Evolutionary conservation across 2,113 vertebrate species (phyloP).

Genomic region (Paedocypris sp.): DNA sequence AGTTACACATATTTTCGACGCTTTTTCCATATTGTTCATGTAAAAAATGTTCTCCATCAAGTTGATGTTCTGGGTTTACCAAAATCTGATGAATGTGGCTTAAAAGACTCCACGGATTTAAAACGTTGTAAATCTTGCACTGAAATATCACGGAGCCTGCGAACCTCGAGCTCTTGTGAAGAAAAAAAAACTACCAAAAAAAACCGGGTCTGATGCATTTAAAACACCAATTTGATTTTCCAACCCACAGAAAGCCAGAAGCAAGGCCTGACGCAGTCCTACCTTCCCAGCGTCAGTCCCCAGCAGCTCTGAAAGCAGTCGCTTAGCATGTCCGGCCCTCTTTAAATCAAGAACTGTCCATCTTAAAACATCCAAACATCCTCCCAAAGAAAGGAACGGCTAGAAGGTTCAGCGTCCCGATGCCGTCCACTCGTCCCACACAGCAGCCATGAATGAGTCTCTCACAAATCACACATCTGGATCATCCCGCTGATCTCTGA

Average conservation of each 20-base stretch:
- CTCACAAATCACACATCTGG: constrained; percentile 20
- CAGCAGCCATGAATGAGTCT: constrained; percentile 2
- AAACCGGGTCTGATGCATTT: too few species aligned
- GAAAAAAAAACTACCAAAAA: too few species aligned
- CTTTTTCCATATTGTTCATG: too few species aligned
- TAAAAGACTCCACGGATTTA: too few species aligned
- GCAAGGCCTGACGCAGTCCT: background rate
- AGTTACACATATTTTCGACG: too few species aligned
- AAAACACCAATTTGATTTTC: background rate
- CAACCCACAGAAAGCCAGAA: too few species aligned
- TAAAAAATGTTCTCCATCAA: too few species aligned
- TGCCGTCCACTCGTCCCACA: background rate
- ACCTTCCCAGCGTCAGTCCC: background rate
- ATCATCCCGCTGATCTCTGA: constrained; percentile 23
- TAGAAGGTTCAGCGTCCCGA: background rate
- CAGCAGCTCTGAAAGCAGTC: constrained; percentile 11
- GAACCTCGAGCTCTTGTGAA: too few species aligned
- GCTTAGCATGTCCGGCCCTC: background rate
- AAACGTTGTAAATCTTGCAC: too few species aligned
- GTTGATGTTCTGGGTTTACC: too few species aligned
- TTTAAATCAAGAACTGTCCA: background rate
- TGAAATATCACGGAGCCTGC: too few species aligned
- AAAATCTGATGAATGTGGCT: too few species aligned
- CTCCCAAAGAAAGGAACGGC: background rate
- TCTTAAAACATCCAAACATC: background rate